These are phyloP conservation scores for Carettochelys insculpta DNA, from an alignment of 2,113 vertebrate species.

Conservation along the genomic window DNA sequence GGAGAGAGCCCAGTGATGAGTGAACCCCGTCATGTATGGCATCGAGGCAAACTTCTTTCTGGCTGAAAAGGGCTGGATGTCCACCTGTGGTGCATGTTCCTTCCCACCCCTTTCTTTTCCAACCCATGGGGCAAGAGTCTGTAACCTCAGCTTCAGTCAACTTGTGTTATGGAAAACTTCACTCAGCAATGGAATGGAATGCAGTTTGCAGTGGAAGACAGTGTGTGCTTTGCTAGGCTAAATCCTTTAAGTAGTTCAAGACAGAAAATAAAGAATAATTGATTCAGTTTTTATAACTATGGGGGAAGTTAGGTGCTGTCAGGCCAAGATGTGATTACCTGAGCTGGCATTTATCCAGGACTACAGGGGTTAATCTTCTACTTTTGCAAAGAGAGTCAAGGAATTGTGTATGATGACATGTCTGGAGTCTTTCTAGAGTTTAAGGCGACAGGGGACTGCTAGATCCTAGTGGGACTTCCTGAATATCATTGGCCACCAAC, in stretches of 20 bases:
- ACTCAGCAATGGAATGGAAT: accelerated
- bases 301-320: conserved; percentile 21
- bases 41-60: accelerated
- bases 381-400: not conserved
- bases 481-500: not conserved
- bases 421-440: not conserved
- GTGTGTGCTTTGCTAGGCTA: conserved; percentile 6
- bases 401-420: not conserved
- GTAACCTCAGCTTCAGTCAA: not conserved
- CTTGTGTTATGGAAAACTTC: not conserved
- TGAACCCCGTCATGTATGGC: not conserved
- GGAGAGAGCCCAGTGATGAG: too few species aligned
- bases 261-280: conserved; percentile 32
- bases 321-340: conserved; percentile 9
- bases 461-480: not conserved
- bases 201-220: not conserved
- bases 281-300: conserved; percentile 33
- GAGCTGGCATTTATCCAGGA: not conserved
- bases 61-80: accelerated
- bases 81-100: not conserved
- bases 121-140: not conserved
- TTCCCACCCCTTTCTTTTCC: not conserved
- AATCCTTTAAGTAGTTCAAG: conserved; percentile 17
- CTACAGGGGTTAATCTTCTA: not conserved
- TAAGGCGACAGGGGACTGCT: not conserved